A percentile compares a stretch with the other conserved stretches of the same genome.
Evolutionary conservation across 1,140 invertebrate genomes (phyloP).

Genomic region (Cryptotermes secundus): DNA sequence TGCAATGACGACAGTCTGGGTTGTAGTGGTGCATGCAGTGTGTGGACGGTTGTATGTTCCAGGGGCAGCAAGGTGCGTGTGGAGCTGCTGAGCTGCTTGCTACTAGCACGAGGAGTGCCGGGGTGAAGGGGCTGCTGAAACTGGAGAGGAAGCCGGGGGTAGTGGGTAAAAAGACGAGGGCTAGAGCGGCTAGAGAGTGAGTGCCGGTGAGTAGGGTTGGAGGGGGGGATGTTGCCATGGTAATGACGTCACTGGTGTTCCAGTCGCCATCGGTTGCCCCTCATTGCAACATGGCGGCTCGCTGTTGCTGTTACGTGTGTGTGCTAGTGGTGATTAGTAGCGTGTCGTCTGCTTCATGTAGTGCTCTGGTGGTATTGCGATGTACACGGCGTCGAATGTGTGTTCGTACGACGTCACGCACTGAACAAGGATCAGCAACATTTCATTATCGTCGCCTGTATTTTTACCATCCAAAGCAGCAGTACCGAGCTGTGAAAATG

Average conservation of each 20-base stretch:
- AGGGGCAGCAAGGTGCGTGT: constrained; percentile 16
- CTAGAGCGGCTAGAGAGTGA: background rate
- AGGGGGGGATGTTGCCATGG: background rate
- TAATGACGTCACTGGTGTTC: constrained; percentile 18
- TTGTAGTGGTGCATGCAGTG: constrained; percentile 9
- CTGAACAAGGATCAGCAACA: background rate
- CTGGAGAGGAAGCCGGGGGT: background rate
- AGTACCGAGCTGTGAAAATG: background rate
- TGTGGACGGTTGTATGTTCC: background rate
- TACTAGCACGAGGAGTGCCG: background rate
- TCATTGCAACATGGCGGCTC: constrained; percentile 17
- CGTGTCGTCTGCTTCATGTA: constrained; percentile 5
- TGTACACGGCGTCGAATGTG: background rate
- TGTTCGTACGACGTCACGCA: background rate
- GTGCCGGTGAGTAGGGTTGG: background rate
- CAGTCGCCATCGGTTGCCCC: constrained; percentile 8
- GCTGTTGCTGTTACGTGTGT: constrained; percentile 17
- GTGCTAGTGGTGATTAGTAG: constrained; percentile 11
- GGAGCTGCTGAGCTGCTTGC: background rate
- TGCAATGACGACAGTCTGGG: constrained; percentile 7
- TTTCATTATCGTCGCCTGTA: background rate
- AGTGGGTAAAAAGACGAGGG: background rate
- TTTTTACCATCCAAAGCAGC: constrained; percentile 9
- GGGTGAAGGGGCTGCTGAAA: background rate
- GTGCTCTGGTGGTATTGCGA: constrained; percentile 6